Conservation (phyloP, 2,113 vertebrate species). For the Proteles cristata region DNA sequence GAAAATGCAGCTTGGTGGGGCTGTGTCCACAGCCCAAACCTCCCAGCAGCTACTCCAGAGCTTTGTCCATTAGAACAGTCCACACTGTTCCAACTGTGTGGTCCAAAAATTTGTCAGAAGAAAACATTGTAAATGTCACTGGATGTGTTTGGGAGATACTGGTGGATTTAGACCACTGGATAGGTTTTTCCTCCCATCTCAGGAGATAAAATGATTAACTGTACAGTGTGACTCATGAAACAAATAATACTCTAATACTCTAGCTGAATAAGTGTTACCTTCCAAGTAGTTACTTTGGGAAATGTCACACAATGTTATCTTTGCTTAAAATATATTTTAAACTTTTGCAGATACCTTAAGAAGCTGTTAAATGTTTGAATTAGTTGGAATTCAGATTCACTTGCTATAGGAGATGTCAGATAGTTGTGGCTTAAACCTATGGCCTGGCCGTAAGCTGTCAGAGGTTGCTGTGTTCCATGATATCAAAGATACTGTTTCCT, state of each 20-base stretch:
- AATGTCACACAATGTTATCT: slow-evolving; percentile 29
- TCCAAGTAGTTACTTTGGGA: background rate
- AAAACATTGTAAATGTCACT: background rate
- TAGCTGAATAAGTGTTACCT: background rate
- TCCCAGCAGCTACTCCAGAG: background rate
- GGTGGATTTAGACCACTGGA: background rate
- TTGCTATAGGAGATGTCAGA: background rate
- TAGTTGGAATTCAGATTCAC: background rate
- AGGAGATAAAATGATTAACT: slow-evolving; percentile 37
- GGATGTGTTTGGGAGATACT: background rate
- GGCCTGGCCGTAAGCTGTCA: background rate
- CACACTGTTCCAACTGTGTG: background rate
- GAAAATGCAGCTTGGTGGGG: background rate
- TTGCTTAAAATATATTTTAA: slow-evolving; percentile 32
- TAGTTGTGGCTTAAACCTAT: background rate
- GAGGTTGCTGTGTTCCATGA: accelerated
- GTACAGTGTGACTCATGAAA: slow-evolving; percentile 28
- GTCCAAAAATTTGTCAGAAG: background rate
- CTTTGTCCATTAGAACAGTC: background rate
- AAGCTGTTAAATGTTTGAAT: background rate
- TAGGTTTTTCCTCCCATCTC: slow-evolving; percentile 23
- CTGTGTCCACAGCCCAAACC: background rate
- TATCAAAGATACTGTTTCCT: background rate
- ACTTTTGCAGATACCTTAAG: background rate
- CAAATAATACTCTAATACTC: background rate